Conservation (phyloP, 1,140 invertebrate genomes). For the Caenorhabditis brenneri region DNA sequence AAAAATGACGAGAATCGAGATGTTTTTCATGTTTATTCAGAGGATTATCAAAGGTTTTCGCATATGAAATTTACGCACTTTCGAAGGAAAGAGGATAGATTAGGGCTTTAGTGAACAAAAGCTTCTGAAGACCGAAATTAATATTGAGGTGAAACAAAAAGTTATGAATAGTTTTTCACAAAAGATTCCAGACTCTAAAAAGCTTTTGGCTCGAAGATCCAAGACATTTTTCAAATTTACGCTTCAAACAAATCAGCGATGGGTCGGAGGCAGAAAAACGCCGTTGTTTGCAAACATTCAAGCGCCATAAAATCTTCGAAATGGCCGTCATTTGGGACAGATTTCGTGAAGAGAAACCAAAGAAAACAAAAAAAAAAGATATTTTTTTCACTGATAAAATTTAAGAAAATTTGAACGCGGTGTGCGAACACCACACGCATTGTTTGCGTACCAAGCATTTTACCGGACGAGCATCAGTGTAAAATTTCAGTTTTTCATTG, state of each 20-base stretch:
- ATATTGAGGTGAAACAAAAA: too few relatives aligned
- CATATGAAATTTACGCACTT: not conserved
- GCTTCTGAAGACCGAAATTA: too few relatives aligned
- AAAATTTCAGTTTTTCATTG: too few relatives aligned
- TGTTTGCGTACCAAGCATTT: not conserved
- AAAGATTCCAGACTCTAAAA: not conserved
- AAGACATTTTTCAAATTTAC: not conserved
- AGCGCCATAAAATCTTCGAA: constrained; percentile 26
- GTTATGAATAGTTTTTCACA: not conserved
- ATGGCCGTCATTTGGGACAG: constrained; percentile 39
- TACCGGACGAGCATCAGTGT: too few relatives aligned
- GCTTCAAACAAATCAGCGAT: constrained; percentile 24
- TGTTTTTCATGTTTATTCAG: constrained; percentile 2
- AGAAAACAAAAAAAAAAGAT: constrained; percentile 1
- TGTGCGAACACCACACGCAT: not conserved
- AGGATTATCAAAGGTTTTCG: constrained; percentile 24
- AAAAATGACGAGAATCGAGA: not conserved
- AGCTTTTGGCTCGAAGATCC: not conserved
- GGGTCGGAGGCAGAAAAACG: not conserved
- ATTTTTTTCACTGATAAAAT: too few relatives aligned
- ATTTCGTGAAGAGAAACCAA: constrained; percentile 17
- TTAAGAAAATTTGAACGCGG: not conserved
- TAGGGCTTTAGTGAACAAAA: too few relatives aligned
- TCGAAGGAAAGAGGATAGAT: not conserved
- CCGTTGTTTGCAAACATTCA: constrained; percentile 36